Conservation (phyloP, 2,888 invertebrate genomes). For the Argyra leucocephala region DNA sequence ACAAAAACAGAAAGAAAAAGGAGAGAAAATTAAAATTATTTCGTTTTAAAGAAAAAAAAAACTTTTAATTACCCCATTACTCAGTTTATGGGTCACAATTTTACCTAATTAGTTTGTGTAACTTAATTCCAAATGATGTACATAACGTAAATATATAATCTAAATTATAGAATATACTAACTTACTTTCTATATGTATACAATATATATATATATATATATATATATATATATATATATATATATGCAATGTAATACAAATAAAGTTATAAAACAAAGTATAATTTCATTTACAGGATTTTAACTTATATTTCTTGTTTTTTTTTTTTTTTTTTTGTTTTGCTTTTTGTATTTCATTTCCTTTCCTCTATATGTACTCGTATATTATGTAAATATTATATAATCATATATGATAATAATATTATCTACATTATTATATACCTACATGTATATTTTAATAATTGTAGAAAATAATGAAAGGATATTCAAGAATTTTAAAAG, state of each 20-base stretch:
- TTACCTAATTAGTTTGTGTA: constrained; percentile 6
- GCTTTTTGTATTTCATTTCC: not conserved
- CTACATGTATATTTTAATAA: too few species aligned
- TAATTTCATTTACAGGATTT: constrained; percentile 1
- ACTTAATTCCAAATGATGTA: constrained; percentile 4
- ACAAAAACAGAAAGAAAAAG: not conserved
- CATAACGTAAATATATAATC: not conserved
- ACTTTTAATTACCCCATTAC: constrained; percentile 3
- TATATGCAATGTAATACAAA: not conserved
- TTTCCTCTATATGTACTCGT: not conserved
- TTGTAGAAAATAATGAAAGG: too few species aligned
- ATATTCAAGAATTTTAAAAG: too few species aligned
- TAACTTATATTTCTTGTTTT: not conserved
- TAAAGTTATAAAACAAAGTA: not conserved
- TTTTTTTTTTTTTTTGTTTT: not conserved
- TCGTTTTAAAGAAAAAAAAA: not conserved
- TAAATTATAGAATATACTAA: not conserved
- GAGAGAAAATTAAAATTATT: too few species aligned
- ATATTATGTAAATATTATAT: too few species aligned
- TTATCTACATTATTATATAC: too few species aligned
- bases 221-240: not conserved
- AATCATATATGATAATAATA: too few species aligned
- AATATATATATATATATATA: too few species aligned
- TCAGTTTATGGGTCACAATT: constrained; percentile 6
- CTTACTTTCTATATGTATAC: not conserved